Evolutionary conservation across 2,888 invertebrate genomes (phyloP), one percentile per base, ranked within the genome.

Genomic region (Aradus depressus): DNA sequence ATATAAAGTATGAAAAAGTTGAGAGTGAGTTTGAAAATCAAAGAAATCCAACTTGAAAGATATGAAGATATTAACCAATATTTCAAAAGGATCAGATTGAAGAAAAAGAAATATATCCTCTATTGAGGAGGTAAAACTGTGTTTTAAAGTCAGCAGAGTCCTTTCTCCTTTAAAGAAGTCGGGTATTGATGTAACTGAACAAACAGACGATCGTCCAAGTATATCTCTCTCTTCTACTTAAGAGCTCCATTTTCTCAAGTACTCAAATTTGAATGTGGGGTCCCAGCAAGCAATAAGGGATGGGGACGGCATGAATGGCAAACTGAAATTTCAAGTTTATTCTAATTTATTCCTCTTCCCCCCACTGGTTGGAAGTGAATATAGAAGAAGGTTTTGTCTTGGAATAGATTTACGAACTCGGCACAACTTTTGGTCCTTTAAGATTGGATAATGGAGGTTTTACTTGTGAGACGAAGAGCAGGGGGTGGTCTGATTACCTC

Each of bases 261-360:
- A 47, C 37, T 38, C 37, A 47, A 49, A 49, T 49, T 41, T 49
- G 49, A 49, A 49, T 49, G 49, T 21, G 47, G 47, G 16, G 41
- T 49, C 22, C 19, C 23, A 49, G 49, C 49, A 41, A 39, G 49
- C 49, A 49, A 49, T 49, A 49, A 49, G 41, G 49, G 39, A 41
- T 39, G 41, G 41, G 49, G 39, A 32, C 43, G 53, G 51, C 53
- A 55, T 55, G 55, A 55, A 55, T 55, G 55, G 55, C 53, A 50
- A 55, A 53, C 55, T 55, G 55, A 55, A 55, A 55, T 55, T 55
- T 55, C 53, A 55, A 55, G 55, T 55, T 55, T 55, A 55, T 55
- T 55, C 55, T 55, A 55, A 55, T 55, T 55, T 55, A 55, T 55
- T 55, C 55, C 21, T 34, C 34, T 23, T 34, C 34, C 34, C 28